Base-by-base conservation (phyloP, 2,797 vertebrate genomes). In the Melanotaenia boesemani region DNA sequence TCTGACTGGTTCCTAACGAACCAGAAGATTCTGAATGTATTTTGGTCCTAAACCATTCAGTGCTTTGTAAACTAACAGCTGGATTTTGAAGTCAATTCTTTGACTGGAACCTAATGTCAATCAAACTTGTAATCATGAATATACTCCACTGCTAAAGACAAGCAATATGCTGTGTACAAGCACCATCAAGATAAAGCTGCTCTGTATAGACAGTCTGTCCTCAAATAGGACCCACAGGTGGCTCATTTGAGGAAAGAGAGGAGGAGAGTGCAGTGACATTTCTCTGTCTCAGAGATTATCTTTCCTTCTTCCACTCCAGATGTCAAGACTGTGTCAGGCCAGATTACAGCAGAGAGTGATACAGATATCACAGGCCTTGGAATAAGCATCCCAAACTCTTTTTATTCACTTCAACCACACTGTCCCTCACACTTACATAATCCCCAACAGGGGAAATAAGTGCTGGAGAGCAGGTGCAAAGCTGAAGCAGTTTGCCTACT, bases 401-500 rank as follows among this genome's bases (percentile, higher is more conserved):
- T 70, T 59, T 74, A 20, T 76, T 71, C 57, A 16, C 76, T 85
- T 76, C 67, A 77, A 79, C 87, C 77, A 63, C 76, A 76, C 70
- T 62, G 70, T 83, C 68, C 64, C 63, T 79, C 62, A 80, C 83
- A 60, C 75, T 84, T 82, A 83, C 60, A 66, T 89, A 87, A 84
- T 61, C 62, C 76, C 79, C 83, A 79, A 69, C 32, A 22, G 84
- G 85, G 77, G 77, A 78, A 72, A 76, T 58, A 69, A 72, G 78
- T 13, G 1, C 70, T 32, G 82, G 78, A 88, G 74, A 88, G 88
- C 92, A 93, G 91, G 91, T 93, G 90, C 86, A 90, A 78, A 78
- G 66, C 67, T 64, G 26, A 79, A 59, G 57, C 63, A n/a, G 63
- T 74, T 68, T 72, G 71, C 77, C 68, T 75, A 44, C 69, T 68